These are phyloP conservation scores for Phenganax stokvisi DNA, from an alignment of 92 coral and sea anemone species.

Conservation along the genomic window DNA sequence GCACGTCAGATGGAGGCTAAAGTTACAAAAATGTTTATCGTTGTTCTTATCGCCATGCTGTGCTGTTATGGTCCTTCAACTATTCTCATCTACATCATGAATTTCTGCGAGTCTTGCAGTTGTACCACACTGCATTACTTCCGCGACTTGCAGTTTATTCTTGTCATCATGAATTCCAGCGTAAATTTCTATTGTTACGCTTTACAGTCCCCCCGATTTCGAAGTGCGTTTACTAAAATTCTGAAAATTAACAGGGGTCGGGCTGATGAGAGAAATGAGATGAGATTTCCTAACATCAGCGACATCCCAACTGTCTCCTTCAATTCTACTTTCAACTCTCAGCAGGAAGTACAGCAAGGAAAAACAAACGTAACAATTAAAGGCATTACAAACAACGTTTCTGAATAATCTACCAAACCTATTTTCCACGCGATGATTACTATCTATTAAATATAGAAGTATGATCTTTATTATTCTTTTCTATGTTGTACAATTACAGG, in stretches of 20 bases:
- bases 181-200: constrained; percentile 68
- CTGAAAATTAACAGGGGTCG: neutral
- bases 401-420: too few relatives aligned
- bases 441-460: too few relatives aligned
- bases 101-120: constrained; percentile 66
- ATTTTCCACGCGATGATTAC: too few relatives aligned
- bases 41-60: constrained; percentile 51
- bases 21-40: constrained; percentile 44
- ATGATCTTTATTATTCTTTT: too few relatives aligned
- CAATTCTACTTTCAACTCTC: too few relatives aligned
- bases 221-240: constrained; percentile 45
- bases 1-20: constrained; percentile 43
- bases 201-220: constrained; percentile 55
- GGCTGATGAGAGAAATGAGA: neutral
- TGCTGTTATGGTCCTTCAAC: constrained; percentile 66
- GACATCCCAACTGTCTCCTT: too few relatives aligned
- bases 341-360: too few relatives aligned
- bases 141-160: constrained; percentile 71
- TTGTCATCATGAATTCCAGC: constrained; percentile 59
- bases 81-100: constrained; percentile 62
- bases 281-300: too few relatives aligned
- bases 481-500: too few relatives aligned
- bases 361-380: too few relatives aligned
- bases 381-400: too few relatives aligned
- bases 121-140: constrained; percentile 66